These are phyloP conservation scores for Nemotelus nigrinus DNA, from an alignment of 2,888 invertebrate species.

Conservation along the genomic window DNA sequence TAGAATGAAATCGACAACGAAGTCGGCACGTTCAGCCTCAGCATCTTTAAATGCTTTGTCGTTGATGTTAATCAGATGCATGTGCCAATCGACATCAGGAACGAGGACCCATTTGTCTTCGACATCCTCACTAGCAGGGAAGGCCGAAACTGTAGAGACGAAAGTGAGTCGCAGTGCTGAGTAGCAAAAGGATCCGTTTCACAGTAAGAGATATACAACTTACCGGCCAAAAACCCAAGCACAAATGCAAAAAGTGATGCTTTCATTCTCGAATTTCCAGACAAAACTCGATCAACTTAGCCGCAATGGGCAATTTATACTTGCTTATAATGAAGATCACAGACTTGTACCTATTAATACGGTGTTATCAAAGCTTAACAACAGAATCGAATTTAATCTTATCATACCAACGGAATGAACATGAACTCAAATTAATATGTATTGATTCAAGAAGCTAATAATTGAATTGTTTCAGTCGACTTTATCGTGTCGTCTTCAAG, in stretches of 20 bases:
- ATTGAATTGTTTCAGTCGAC: too few relatives aligned
- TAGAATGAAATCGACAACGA: constrained; percentile 52
- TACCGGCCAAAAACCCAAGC: constrained; percentile 13
- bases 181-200: background rate
- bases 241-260: constrained; percentile 7
- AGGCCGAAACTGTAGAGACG: background rate
- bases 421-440: too few relatives aligned
- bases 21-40: background rate
- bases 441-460: too few relatives aligned
- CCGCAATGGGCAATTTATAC: background rate
- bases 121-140: background rate
- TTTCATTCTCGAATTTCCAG: constrained; percentile 6
- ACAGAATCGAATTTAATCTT: too few relatives aligned
- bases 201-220: background rate
- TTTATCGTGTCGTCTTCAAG: too few relatives aligned
- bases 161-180: background rate
- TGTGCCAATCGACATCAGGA: constrained; percentile 45
- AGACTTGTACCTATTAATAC: too few relatives aligned
- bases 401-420: too few relatives aligned
- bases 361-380: too few relatives aligned
- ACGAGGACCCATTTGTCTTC: constrained; percentile 40
- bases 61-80: constrained; percentile 43
- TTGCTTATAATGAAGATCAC: background rate
- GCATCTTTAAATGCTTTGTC: background rate
- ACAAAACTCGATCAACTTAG: background rate